Evolutionary conservation across 2,797 vertebrate genomes (phyloP).

Genomic region (Cuculus canorus): DNA sequence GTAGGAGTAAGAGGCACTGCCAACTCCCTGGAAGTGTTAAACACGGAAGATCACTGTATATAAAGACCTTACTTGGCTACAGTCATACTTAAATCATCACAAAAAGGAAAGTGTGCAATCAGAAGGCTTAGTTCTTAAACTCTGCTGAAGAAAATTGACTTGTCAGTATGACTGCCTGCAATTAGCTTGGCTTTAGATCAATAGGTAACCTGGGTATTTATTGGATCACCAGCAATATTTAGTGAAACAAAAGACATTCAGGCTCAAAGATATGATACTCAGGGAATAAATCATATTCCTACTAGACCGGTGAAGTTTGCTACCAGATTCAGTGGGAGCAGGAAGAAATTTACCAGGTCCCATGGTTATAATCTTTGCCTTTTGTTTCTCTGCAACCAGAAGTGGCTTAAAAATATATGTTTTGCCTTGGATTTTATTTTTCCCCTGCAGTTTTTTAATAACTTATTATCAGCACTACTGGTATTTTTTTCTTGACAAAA

Average conservation of each 20-base stretch:
- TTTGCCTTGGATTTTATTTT: conserved; percentile 40
- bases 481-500: conserved; percentile 25
- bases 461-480: conserved; percentile 16
- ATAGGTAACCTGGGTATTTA: neutral
- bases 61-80: neutral
- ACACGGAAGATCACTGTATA: neutral
- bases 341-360: neutral
- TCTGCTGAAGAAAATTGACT: neutral
- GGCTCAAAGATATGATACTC: neutral
- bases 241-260: neutral
- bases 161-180: neutral
- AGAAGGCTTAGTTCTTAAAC: neutral
- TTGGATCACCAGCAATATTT: neutral
- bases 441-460: conserved; percentile 5
- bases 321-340: neutral
- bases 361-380: neutral
- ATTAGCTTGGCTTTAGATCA: neutral
- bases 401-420: neutral
- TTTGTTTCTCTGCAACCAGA: conserved; percentile 23
- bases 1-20: neutral
- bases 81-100: neutral
- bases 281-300: neutral
- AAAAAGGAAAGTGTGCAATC: neutral
- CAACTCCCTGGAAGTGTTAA: neutral
- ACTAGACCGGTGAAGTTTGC: neutral